Conservation (phyloP, 2,113 vertebrate species). For the Phalacrocorax brasilianus region DNA sequence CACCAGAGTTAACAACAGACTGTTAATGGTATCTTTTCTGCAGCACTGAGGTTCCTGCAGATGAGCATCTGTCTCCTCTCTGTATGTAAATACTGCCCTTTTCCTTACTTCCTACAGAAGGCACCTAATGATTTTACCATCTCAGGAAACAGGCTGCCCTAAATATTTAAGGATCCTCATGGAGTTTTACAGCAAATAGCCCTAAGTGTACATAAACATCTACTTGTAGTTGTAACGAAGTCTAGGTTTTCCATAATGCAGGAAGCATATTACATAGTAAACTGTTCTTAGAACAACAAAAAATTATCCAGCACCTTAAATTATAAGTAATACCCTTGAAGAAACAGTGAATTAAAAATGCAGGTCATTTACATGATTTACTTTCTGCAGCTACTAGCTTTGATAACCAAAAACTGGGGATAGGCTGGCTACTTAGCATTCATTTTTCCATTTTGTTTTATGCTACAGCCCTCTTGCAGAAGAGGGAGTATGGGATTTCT, state of each 20-base stretch:
- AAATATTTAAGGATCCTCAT: not conserved
- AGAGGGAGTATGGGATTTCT: not conserved
- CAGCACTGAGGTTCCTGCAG: not conserved
- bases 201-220: not conserved
- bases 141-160: not conserved
- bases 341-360: not conserved
- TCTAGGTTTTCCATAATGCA: not conserved
- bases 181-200: not conserved
- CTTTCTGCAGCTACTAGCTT: not conserved
- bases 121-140: not conserved
- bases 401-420: not conserved
- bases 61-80: not conserved
- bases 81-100: conserved; percentile 3
- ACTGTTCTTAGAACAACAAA: not conserved
- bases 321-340: not conserved
- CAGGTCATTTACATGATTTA: not conserved
- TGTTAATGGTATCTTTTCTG: not conserved
- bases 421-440: not conserved
- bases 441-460: not conserved
- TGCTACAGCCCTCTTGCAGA: not conserved
- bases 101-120: not conserved
- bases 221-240: not conserved
- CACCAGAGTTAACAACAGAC: not conserved
- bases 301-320: not conserved
- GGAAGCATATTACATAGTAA: not conserved